phyloP scores from a whole-genome alignment of 1,140 invertebrate species.

The Cherax destructor region DNA sequence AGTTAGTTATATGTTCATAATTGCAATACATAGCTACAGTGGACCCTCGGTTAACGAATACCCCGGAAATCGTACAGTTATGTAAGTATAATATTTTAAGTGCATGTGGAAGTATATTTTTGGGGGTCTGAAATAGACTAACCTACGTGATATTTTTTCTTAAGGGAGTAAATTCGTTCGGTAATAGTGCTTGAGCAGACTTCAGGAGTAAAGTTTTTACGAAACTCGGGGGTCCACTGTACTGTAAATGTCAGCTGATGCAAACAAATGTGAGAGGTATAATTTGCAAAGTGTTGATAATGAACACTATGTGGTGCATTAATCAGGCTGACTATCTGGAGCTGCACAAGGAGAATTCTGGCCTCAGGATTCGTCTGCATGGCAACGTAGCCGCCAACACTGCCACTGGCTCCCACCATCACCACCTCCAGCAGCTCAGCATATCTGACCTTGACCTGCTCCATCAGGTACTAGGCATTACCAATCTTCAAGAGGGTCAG shows the following conservation, averaged over 20 bases:
- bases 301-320: not conserved
- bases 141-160: too few species aligned
- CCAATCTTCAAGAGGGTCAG: not conserved
- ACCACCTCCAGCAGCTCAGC: conserved; percentile 32
- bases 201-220: too few species aligned
- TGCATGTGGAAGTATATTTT: too few species aligned
- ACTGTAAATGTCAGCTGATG: not conserved
- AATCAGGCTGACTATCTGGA: conserved; percentile 68
- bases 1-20: too few species aligned
- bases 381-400: conserved; percentile 18
- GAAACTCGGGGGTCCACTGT: too few species aligned
- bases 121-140: too few species aligned
- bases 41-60: too few species aligned
- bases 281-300: not conserved
- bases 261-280: not conserved
- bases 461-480: conserved; percentile 51
- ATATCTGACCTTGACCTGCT: conserved; percentile 53
- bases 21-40: too few species aligned
- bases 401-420: conserved; percentile 36
- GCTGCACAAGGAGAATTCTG: conserved; percentile 67
- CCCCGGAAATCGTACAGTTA: too few species aligned
- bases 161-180: too few species aligned
- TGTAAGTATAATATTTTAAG: too few species aligned
- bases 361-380: conserved; percentile 52
- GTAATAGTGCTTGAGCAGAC: too few species aligned